Evolutionary conservation across 2,113 vertebrate genomes (phyloP).

Genomic region (Mesocricetus auratus): DNA sequence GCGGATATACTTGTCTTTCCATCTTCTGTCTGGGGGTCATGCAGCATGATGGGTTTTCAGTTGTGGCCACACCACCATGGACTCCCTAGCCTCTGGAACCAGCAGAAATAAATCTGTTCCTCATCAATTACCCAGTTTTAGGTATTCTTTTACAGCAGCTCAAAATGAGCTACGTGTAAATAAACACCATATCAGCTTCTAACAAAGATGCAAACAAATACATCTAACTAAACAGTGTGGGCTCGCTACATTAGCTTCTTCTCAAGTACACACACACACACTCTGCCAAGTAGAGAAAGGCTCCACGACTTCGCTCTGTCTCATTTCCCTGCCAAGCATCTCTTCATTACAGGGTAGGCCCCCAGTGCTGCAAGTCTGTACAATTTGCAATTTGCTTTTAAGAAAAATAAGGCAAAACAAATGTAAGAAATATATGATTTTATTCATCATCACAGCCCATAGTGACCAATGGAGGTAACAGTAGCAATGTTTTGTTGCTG

Average conservation of each 20-base stretch:
- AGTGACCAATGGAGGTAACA: not conserved
- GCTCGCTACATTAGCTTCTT: not conserved
- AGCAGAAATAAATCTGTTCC: not conserved
- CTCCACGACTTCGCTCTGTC: not conserved
- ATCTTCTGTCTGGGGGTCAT: not conserved
- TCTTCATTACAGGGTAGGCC: not conserved
- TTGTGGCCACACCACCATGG: not conserved
- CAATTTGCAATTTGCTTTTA: slow-evolving; percentile 50
- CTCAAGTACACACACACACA: not conserved
- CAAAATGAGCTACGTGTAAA: not conserved
- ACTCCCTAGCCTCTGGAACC: not conserved
- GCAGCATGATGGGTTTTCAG: not conserved
- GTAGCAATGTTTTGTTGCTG: not conserved
- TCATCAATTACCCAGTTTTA: not conserved
- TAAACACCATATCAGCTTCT: not conserved
- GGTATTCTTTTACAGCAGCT: not conserved
- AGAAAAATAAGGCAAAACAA: slow-evolving; percentile 58
- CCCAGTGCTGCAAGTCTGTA: not conserved
- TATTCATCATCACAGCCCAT: not conserved
- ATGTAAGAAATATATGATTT: slow-evolving; percentile 5
- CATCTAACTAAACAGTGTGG: not conserved
- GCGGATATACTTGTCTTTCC: not conserved
- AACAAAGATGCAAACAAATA: slow-evolving; percentile 41
- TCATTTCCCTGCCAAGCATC: slow-evolving; percentile 61
- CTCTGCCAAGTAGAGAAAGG: not conserved